Base-by-base conservation (phyloP, 2,113 vertebrate species). In the Chaenogobius annularis region DNA sequence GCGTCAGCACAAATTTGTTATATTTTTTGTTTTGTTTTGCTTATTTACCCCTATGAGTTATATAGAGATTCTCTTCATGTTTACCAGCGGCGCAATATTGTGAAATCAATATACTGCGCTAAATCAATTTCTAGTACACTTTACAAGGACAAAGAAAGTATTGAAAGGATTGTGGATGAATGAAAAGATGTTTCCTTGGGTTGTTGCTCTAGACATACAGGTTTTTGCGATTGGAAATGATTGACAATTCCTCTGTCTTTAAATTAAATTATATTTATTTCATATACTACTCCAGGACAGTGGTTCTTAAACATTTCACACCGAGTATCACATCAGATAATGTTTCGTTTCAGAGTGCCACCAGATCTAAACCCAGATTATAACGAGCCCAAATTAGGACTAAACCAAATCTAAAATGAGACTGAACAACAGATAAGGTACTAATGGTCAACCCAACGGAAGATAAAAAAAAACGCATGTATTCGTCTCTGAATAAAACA, bases 81-180 rank as follows among this genome's bases (percentile, higher is more conserved):
- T 74, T 17, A 67, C 50, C 15, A 1, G 70, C 61, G 46, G 40
- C 35, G 11, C 23, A 65, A 50, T 59, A 63, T 23, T 12, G 54
- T 52, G 43, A 37, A 74, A 23, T 78, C 54, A 70, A 75, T 83
- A 62, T 19, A 17, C 40, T 7, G 59, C 44, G 52, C 14, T 67
- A 72, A 84, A 81, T 80, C 74, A 71, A 61, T 74, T 82, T 82
- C 58, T 66, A 69, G 67, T 52, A 40, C 67, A 59, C 72, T 78
- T 73, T 54, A 62, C 26, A 40, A 71, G 66, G 72, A 68, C 6
- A 44, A 61, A 52, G 54, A 47, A 40, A 7, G n/a, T 31, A 37
- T 62, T 72, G 26, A 15, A 48, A 8, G 19, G 48, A 40, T 14
- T 81, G 65, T 54, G 66, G 70, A 31, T 48, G 40, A 62, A 14